These are phyloP conservation scores for Elgaria multicarinata DNA, from an alignment of 2,113 vertebrate genomes.

Conservation along the genomic window DNA sequence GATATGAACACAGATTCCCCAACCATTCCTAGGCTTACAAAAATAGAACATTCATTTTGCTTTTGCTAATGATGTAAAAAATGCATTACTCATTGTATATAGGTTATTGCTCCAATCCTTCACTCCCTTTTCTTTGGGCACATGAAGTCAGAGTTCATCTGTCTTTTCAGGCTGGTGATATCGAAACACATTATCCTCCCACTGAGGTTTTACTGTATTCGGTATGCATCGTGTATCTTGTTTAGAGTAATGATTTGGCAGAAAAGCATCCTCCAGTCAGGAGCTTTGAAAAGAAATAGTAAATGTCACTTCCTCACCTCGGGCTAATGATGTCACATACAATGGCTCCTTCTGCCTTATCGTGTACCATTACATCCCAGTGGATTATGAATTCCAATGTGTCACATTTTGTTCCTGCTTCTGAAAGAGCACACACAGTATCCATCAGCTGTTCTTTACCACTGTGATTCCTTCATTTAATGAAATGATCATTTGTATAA, in stretches of 20 bases:
- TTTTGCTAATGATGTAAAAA: conserved; percentile 53
- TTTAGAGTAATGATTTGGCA: conserved; percentile 47
- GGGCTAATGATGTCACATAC: conserved; percentile 33
- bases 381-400: conserved; percentile 33
- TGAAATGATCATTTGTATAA: neutral
- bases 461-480: conserved; percentile 23
- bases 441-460: conserved; percentile 20
- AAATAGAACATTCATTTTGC: conserved; percentile 40
- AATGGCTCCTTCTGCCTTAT: conserved; percentile 4
- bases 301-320: conserved; percentile 40
- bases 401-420: neutral
- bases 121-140: conserved; percentile 12
- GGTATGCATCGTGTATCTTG: conserved; percentile 3
- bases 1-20: neutral
- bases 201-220: conserved; percentile 10
- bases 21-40: conserved; percentile 16
- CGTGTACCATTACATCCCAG: conserved; percentile 13
- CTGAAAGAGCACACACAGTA: neutral
- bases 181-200: conserved; percentile 6
- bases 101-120: conserved; percentile 41
- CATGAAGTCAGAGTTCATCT: conserved; percentile 30
- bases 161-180: conserved; percentile 27
- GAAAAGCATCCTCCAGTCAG: neutral
- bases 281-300: conserved; percentile 25
- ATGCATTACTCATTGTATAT: conserved; percentile 1